Conservation (phyloP, 2,797 vertebrate genomes). For the Siniperca undulata region DNA sequence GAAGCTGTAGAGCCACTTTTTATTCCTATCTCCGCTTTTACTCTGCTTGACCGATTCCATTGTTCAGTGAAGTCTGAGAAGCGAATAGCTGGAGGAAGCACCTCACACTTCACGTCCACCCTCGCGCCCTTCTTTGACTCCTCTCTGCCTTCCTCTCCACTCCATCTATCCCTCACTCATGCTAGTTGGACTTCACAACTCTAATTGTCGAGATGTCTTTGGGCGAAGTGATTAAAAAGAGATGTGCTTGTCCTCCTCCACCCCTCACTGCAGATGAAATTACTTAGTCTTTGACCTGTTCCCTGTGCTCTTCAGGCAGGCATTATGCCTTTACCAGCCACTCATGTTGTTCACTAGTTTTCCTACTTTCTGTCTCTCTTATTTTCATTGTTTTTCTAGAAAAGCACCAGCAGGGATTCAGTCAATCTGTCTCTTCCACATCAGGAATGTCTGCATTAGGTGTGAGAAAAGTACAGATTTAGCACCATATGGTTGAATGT, state of each 20-base stretch:
- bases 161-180: conserved; percentile 34
- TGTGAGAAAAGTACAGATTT: conserved; percentile 13
- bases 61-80: conserved; percentile 24
- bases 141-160: conserved; percentile 16
- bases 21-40: conserved; percentile 8
- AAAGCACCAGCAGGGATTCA: conserved; percentile 47
- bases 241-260: conserved; percentile 30
- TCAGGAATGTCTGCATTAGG: conserved; percentile 28
- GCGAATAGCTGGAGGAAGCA: conserved; percentile 17
- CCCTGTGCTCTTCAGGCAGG: conserved; percentile 30
- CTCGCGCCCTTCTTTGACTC: background rate
- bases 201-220: conserved; percentile 64
- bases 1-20: background rate
- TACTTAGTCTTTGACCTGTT: conserved; percentile 60
- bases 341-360: conserved; percentile 30
- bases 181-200: conserved; percentile 38
- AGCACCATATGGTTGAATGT: conserved; percentile 31
- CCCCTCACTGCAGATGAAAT: conserved; percentile 45
- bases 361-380: conserved; percentile 21
- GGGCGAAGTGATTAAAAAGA: conserved; percentile 67
- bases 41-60: conserved; percentile 5
- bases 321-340: conserved; percentile 32
- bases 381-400: conserved; percentile 34
- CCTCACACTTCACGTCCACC: conserved; percentile 21
- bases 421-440: conserved; percentile 35